Evolutionary conservation across 2,113 vertebrate species (phyloP).

Genomic region (Periophthalmodon schlosseri): DNA sequence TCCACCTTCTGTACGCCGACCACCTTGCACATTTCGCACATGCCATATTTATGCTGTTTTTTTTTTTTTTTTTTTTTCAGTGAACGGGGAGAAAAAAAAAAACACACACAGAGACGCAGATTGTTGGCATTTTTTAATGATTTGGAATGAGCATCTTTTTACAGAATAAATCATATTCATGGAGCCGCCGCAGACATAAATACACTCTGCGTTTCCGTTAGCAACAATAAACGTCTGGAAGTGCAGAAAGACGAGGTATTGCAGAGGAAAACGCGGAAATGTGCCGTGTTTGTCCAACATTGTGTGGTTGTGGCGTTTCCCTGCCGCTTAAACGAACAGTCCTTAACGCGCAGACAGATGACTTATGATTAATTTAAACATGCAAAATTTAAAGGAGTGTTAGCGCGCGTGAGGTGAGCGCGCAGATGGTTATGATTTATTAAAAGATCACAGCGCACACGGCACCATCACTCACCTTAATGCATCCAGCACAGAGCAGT

Average conservation of each 20-base stretch:
- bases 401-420: not conserved
- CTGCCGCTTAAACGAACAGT: not conserved
- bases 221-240: constrained; percentile 21
- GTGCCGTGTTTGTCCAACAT: constrained; percentile 35
- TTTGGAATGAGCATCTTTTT: constrained; percentile 64
- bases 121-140: constrained; percentile 69
- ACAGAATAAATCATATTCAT: constrained; percentile 63
- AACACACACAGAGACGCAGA: constrained; percentile 36
- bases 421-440: constrained; percentile 35
- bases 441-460: constrained; percentile 20
- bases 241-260: not conserved
- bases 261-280: not conserved
- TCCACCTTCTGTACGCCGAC: constrained; percentile 77
- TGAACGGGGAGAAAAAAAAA: not conserved
- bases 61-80: not conserved
- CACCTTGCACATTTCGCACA: constrained; percentile 73
- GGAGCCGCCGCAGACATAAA: constrained; percentile 54
- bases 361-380: constrained; percentile 9
- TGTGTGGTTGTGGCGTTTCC: constrained; percentile 70
- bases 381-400: not conserved
- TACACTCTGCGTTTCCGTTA: constrained; percentile 12
- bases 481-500: constrained; percentile 11
- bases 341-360: constrained; percentile 1
- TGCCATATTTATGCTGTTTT: constrained; percentile 56
- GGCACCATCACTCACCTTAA: constrained; percentile 19